phyloP scores from a whole-genome alignment of 2,888 invertebrate species.

The Sphaeridia pumilis region DNA sequence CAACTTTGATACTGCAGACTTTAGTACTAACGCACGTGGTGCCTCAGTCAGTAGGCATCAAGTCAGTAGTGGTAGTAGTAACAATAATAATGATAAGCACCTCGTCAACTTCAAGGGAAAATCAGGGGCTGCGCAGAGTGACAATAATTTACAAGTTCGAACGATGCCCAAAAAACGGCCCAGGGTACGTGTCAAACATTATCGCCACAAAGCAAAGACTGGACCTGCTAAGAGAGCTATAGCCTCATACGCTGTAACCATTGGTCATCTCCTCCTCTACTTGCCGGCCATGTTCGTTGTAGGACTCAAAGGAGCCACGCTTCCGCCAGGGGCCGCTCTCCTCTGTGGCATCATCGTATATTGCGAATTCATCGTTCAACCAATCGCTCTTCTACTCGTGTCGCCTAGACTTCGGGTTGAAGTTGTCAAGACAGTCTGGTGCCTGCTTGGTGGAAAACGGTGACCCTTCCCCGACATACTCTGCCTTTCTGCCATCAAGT shows the following conservation, averaged over 20 bases:
- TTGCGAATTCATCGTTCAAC: constrained; percentile 37
- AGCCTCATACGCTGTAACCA: constrained; percentile 34
- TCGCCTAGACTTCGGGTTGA: constrained; percentile 35
- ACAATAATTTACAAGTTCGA: constrained; percentile 17
- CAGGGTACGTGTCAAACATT: constrained; percentile 22
- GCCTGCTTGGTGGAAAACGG: constrained; percentile 13
- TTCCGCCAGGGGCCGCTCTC: constrained; percentile 27
- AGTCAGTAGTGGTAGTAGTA: neutral
- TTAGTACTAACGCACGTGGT: neutral
- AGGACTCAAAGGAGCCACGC: constrained; percentile 29
- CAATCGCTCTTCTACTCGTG: constrained; percentile 35
- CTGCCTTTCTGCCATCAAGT: too few relatives aligned
- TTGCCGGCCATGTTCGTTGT: constrained; percentile 36
- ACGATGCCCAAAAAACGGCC: constrained; percentile 15
- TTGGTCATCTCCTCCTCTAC: constrained; percentile 36
- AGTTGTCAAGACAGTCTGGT: constrained; percentile 24
- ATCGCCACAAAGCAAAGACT: constrained; percentile 17
- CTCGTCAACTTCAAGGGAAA: constrained; percentile 4
- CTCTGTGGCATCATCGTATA: constrained; percentile 37
- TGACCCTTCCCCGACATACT: too few relatives aligned
- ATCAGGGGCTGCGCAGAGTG: constrained; percentile 6
- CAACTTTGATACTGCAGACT: neutral
- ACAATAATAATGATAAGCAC: neutral
- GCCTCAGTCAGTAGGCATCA: too few relatives aligned
- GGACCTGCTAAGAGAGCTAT: constrained; percentile 30